Conservation (phyloP, 2,113 vertebrate genomes). For the Vombatus ursinus region DNA sequence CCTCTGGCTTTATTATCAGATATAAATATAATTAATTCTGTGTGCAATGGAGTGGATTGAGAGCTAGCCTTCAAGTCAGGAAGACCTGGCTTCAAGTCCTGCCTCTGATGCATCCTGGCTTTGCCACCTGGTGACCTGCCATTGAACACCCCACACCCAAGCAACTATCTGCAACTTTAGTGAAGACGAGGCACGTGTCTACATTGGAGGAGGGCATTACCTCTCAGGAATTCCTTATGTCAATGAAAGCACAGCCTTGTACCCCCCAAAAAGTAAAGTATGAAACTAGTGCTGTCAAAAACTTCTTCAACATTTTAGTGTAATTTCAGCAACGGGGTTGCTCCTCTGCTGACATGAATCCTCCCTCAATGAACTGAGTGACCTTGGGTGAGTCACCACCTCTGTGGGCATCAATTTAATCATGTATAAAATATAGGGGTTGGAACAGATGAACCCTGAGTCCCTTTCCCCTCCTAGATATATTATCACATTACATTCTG, state of each 20-base stretch:
- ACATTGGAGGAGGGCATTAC: neutral
- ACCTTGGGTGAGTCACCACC: neutral
- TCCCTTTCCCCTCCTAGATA: neutral
- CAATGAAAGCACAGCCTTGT: neutral
- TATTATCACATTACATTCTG: neutral
- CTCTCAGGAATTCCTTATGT: neutral
- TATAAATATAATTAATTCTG: neutral
- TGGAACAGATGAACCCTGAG: neutral
- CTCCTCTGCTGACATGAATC: neutral
- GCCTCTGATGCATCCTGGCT: neutral
- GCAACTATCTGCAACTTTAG: neutral
- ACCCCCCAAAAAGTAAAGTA: neutral
- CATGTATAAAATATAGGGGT: neutral
- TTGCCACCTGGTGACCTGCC: neutral
- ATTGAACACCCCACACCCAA: neutral
- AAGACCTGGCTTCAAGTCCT: neutral
- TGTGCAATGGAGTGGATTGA: neutral
- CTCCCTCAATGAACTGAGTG: neutral
- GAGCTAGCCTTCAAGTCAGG: neutral
- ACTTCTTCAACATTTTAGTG: neutral
- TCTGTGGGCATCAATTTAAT: neutral
- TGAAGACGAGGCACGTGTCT: neutral
- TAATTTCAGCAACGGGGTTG: neutral
- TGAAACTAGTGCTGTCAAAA: neutral
- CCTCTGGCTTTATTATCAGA: neutral